These are phyloP conservation scores for Scomber scombrus DNA, from an alignment of 2,113 vertebrate species.

Conservation along the genomic window DNA sequence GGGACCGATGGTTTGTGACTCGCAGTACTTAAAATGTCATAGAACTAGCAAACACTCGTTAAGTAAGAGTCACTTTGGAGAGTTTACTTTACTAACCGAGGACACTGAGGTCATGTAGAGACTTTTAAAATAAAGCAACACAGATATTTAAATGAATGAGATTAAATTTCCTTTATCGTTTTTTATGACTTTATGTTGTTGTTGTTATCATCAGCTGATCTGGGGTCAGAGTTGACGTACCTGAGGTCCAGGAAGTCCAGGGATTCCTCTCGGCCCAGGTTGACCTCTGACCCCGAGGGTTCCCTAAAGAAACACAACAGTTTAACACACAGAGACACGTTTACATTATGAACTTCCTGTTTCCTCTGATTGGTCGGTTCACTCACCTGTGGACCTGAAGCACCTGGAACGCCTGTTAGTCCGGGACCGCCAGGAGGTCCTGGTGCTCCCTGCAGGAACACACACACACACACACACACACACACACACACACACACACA, in stretches of 20 bases:
- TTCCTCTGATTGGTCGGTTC: background rate
- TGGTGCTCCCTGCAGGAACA: slow-evolving; percentile 61
- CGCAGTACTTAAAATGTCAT: too few species aligned
- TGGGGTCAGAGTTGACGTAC: background rate
- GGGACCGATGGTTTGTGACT: too few species aligned
- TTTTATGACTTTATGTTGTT: too few species aligned
- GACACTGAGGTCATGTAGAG: too few species aligned
- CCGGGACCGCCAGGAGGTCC: slow-evolving; percentile 72
- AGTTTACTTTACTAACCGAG: too few species aligned
- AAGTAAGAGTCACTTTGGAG: too few species aligned
- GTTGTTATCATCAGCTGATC: too few species aligned
- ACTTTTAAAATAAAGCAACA: too few species aligned
- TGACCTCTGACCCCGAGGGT: slow-evolving; percentile 62
- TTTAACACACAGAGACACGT: background rate
- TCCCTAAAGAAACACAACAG: slow-evolving; percentile 64
- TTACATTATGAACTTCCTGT: background rate
- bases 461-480: slow-evolving; percentile 17
- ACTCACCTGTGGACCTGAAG: slow-evolving; percentile 78
- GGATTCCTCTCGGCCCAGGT: slow-evolving; percentile 67
- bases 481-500: slow-evolving; percentile 8
- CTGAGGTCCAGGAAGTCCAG: slow-evolving; percentile 77
- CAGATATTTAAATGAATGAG: too few species aligned
- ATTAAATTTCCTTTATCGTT: too few species aligned
- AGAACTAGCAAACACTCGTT: too few species aligned
- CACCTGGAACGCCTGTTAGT: slow-evolving; percentile 64